Conservation (phyloP, 1,140 invertebrate species). For the Sycophila sp. region DNA sequence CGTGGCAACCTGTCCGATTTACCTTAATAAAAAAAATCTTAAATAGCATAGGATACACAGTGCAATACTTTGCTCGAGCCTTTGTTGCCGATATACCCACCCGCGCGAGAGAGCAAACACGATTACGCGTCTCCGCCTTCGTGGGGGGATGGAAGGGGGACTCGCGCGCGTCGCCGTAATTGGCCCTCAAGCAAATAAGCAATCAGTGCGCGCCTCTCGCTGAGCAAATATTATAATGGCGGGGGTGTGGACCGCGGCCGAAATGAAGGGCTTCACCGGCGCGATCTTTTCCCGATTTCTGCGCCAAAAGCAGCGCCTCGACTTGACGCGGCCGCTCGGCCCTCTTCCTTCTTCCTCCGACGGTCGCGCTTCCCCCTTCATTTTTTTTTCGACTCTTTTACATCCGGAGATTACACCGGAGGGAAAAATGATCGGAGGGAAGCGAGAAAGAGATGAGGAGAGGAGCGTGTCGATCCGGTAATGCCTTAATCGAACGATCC, state of each 20-base stretch:
- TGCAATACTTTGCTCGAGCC: too few relatives aligned
- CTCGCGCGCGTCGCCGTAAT: background rate
- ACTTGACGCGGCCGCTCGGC: background rate
- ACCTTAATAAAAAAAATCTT: too few relatives aligned
- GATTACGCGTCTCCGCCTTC: constrained; percentile 9
- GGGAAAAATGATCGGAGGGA: background rate
- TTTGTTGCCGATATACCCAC: background rate
- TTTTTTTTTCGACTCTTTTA: background rate
- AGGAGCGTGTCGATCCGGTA: background rate
- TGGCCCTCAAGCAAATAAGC: background rate
- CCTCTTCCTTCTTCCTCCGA: background rate
- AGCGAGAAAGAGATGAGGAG: background rate
- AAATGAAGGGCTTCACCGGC: background rate
- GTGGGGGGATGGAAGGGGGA: background rate
- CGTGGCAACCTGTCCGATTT: too few relatives aligned
- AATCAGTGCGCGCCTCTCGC: background rate
- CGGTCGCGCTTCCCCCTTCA: background rate
- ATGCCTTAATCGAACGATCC: constrained; percentile 1
- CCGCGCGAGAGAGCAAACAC: background rate
- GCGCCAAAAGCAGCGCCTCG: constrained; percentile 7
- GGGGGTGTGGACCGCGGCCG: background rate
- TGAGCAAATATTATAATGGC: constrained; percentile 21
- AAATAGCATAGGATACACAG: too few relatives aligned
- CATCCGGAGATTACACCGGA: constrained; percentile 5
- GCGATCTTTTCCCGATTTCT: constrained; percentile 13